Evolutionary conservation across 2,888 invertebrate genomes (phyloP), one percentile per base, ranked within the genome.

Genomic region (Eubasilissa splendida): DNA sequence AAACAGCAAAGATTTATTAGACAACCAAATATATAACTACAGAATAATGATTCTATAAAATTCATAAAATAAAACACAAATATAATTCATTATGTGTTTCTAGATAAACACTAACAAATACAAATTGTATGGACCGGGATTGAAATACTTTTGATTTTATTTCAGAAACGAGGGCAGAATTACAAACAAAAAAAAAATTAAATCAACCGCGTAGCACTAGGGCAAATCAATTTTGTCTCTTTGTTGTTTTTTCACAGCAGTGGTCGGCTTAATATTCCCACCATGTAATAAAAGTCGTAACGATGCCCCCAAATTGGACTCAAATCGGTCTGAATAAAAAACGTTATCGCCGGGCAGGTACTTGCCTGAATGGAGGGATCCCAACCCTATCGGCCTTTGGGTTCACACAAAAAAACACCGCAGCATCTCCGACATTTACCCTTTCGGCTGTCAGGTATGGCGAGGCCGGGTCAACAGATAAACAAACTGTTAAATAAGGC

Each of bases 261-360:
- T 33, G 65, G 65, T 31, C 60, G 60, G 60, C 42, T 73, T 73
- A 56, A 73, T 73, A 73, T 58, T 73, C 71, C 42, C 71, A 73
- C 58, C 53, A n/a, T 8, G 71, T 73, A 73, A 73, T 73, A 73
- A 73, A 73, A 73, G 12, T 73, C 71, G 71, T 73, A 73, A 73
- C 71, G 58, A 73, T 73, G 71, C 33, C n/a, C 56, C 58, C 56
- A 73, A 73, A 73, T 73, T 73, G 71, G 71, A n/a, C 71, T 56
- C n/a, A 56, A 50, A 73, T 73, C 56, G 54, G 53, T 71, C n/a
- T 58, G 56, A 9, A 58, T 56, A 73, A 56, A 73, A 73, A 73
- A 56, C n/a, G 52, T 54, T 73, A 73, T 73, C 58, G 56, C 71
- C n/a, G 33, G 31, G 71, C 71, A 71, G 71, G 71, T 58, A 73